phyloP scores from a whole-genome alignment of 1,140 invertebrate species.

The Drosophila pachea region DNA sequence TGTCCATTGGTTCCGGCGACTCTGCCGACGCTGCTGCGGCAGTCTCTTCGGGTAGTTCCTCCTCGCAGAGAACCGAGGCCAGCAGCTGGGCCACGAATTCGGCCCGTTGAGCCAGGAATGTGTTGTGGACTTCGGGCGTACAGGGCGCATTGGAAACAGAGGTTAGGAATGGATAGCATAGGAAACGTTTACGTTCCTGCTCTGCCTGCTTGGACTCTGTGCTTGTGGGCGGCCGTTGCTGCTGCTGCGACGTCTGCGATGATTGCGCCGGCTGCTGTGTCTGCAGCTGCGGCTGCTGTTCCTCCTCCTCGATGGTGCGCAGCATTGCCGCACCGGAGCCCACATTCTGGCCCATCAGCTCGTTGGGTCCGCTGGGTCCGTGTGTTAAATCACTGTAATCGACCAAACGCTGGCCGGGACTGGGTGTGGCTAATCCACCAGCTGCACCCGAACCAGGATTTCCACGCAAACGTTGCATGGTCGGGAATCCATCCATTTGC shows the following conservation, averaged over 20 bases:
- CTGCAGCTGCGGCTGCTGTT: conserved; percentile 21
- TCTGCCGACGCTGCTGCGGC: not conserved
- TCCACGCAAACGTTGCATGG: conserved; percentile 24
- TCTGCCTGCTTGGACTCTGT: conserved; percentile 19
- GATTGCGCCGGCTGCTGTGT: not conserved
- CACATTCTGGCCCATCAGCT: conserved; percentile 6
- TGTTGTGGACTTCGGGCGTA: conserved; percentile 13
- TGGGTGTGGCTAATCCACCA: not conserved
- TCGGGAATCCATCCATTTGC: conserved; percentile 10
- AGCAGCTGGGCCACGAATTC: conserved; percentile 62
- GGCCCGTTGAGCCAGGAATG: conserved; percentile 50
- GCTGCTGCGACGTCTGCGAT: conserved; percentile 15
- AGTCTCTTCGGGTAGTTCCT: conserved; percentile 24
- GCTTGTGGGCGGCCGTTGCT: not conserved
- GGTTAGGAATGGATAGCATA: conserved; percentile 51
- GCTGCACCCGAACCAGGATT: not conserved
- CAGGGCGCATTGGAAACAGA: not conserved
- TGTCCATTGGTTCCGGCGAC: not conserved
- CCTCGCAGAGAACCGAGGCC: conserved; percentile 53
- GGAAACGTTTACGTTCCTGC: conserved; percentile 43
- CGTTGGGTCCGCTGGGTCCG: not conserved
- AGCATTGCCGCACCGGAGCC: conserved; percentile 6
- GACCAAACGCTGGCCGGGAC: conserved; percentile 9
- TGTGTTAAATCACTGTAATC: conserved; percentile 20
- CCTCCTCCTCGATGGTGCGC: conserved; percentile 37